A percentile compares a stretch with the other conserved stretches of the same genome.
Evolutionary conservation across 2,797 vertebrate genomes (phyloP).

Genomic region (Liparis tanakae): DNA sequence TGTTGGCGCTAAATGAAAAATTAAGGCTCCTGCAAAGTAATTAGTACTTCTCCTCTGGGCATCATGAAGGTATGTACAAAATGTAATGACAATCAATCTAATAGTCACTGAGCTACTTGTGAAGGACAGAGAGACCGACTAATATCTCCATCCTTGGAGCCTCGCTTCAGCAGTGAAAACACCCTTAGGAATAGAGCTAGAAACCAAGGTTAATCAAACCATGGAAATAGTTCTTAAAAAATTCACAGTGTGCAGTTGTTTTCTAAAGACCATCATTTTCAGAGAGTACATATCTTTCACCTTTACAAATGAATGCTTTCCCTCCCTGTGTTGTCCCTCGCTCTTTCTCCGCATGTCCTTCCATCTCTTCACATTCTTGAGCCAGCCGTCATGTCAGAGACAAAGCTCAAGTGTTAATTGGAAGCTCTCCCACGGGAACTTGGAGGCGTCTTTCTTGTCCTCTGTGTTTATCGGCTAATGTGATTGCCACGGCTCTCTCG

Average conservation of each 20-base stretch:
- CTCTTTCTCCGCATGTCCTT: conserved; percentile 11
- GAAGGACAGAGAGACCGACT: too few relatives aligned
- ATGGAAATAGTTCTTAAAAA: neutral
- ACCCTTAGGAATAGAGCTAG: neutral
- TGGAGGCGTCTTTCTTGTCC: conserved; percentile 64
- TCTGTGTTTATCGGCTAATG: conserved; percentile 69
- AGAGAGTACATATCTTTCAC: neutral
- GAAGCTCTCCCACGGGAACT: conserved; percentile 67
- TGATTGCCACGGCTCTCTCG: conserved; percentile 65
- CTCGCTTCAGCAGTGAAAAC: neutral
- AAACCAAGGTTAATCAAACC: neutral
- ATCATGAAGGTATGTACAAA: neutral
- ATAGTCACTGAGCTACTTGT: neutral
- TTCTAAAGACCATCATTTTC: neutral
- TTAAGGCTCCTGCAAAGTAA: neutral
- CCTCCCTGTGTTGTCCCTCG: conserved; percentile 8
- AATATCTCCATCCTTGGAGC: neutral
- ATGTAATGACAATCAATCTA: too few relatives aligned
- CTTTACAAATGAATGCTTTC: conserved; percentile 15
- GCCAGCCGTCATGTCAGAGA: conserved; percentile 51
- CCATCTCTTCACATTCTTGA: conserved; percentile 39
- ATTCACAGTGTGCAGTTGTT: neutral
- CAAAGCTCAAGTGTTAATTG: conserved; percentile 75
- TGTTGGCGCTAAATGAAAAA: neutral
- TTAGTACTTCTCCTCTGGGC: neutral